Base-by-base conservation (phyloP, 2,797 vertebrate genomes). In the Scomberomorus guttatus region DNA sequence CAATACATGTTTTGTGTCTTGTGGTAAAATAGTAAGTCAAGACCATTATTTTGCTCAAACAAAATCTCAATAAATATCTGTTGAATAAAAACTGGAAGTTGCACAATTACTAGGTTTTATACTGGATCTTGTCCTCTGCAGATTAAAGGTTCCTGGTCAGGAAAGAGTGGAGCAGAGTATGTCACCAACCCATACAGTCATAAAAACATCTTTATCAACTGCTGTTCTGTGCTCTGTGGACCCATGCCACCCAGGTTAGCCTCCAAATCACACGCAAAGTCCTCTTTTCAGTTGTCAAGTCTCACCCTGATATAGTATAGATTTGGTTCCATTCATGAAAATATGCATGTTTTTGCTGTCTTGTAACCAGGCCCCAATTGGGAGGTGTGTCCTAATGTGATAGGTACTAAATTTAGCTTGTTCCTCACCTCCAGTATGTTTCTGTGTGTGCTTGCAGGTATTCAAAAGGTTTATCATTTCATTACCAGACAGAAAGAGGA, bases 81-180 rank as follows among this genome's bases (percentile, higher is more conserved):
- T 29, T 22, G 54, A 17, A 22, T 25, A 37, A 42, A 68, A 51
- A 17, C 20, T 6, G n/a, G 6, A 0, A 46, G 22, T 22, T 80
- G 18, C 20, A 54, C 4, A 8, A 5, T 39, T 11, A 61, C 1
- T 25, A 2, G 0, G 1, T 51, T 57, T 52, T 57, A 0, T 34
- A 1, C 0, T 42, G 1, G 62, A 6, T 24, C 2, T n/a, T 11
- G 5, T 84, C 0, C 13, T 5, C 89, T 89, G 1, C 91, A 99
- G 98, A 98, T 99, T 89, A 99, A 99, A 95, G 97, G 97, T 44
- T 97, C 97, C 4, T 99, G 97, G 97, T 98, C 98, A 24, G 97
- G 93, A 76, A 99, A 97, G 92, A 96, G 96, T 82, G 96, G 96
- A 20, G 95, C 96, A 0, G 97, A 97, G 81, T 90, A 92, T 5